These are phyloP conservation scores for Manis javanica DNA, from an alignment of 2,797 vertebrate species.

Conservation along the genomic window DNA sequence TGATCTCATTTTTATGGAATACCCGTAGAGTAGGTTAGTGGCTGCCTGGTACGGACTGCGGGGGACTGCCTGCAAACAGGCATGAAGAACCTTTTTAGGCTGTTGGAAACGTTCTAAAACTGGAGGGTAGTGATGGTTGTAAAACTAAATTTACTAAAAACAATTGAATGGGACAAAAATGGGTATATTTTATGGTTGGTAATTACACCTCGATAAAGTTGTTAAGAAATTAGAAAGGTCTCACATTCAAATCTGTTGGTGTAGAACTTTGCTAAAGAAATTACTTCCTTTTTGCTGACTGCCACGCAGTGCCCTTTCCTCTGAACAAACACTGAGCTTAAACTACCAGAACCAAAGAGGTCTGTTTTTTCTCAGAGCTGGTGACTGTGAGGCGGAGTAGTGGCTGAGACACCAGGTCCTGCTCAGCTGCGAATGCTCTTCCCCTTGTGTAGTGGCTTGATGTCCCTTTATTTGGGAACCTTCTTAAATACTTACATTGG, in stretches of 20 bases:
- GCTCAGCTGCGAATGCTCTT: not conserved
- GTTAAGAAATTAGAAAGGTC: slow-evolving; percentile 25
- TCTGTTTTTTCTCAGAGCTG: not conserved
- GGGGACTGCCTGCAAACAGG: not conserved
- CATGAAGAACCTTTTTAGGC: not conserved
- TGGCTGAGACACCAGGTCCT: too few relatives aligned
- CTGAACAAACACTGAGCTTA: not conserved
- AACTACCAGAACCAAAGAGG: not conserved
- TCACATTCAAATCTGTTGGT: slow-evolving; percentile 42
- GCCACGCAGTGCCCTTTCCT: not conserved
- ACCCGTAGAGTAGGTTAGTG: not conserved
- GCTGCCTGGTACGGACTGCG: not conserved
- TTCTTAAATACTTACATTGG: slow-evolving; percentile 41
- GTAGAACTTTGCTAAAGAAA: slow-evolving; percentile 27
- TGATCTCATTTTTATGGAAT: not conserved
- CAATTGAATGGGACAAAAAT: slow-evolving; percentile 15
- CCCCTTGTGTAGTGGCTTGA: not conserved
- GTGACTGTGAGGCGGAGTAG: not conserved
- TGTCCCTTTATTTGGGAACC: slow-evolving; percentile 12
- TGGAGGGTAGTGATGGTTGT: not conserved
- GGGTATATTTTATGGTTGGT: not conserved
- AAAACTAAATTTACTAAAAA: slow-evolving; percentile 29
- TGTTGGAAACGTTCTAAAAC: slow-evolving; percentile 11
- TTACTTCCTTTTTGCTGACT: not conserved
- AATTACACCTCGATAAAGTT: slow-evolving; percentile 18